Base-by-base conservation (phyloP, 2,113 vertebrate species). In the Nannobrachium achirus region DNA sequence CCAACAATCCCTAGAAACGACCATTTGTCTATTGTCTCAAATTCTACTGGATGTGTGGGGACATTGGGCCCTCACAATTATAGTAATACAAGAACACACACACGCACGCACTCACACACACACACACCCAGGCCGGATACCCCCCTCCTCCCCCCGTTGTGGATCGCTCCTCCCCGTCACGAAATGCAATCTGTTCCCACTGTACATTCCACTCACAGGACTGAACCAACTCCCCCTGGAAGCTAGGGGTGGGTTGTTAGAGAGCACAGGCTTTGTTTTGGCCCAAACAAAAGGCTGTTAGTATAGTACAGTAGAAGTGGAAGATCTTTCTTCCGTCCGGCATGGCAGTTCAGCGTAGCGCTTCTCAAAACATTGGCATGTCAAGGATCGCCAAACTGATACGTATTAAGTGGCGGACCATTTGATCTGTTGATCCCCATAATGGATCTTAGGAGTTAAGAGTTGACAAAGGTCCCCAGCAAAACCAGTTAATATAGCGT, bases 181-280 rank as follows among this genome's bases (percentile, higher is more conserved):
- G 84, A 87, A 92, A 89, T 79, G 68, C 76, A 81, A 71, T 63
- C 78, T 86, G 73, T 86, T 87, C 77, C 76, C 81, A 80, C 80
- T 83, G 74, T 82, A 85, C 85, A 90, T 92, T 91, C 89, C 89
- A 83, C 79, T 49, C 55, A 50, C 59, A 82, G 73, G 82, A 88
- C 67, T 66, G 73, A 85, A 80, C 84, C 88, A 86, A 87, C 82
- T 80, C 73, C 71, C 25, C 69, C 65, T 73, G 61, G 70, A 79
- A 84, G 86, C 75, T 63, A 73, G 55, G 85, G 25, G 25, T 33
- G 25, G 25, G 25, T 33, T 33, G 25, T 33, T 33, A 33, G 25
- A 33, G 25, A 33, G 25, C 6, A 20, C 46, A 13, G 38, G 69
- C 51, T 73, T 86, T 80, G 76, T 87, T 77, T 76, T 60, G 57